A percentile compares a stretch with the other conserved stretches of the same genome.
These are phyloP conservation scores for Neomicropteryx cornuta DNA, from an alignment of 1,140 invertebrate species.

Conservation along the genomic window DNA sequence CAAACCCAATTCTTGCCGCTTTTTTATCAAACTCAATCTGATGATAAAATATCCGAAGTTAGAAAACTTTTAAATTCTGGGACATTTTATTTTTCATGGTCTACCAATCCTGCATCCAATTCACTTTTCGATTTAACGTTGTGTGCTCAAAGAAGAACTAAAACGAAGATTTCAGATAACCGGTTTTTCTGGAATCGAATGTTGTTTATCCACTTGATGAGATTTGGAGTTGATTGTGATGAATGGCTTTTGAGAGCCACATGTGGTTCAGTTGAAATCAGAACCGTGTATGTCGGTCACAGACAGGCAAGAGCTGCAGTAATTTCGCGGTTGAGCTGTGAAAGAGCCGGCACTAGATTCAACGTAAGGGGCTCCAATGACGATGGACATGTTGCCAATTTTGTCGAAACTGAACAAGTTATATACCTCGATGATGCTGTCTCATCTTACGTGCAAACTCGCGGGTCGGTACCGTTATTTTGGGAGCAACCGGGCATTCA, in stretches of 20 bases:
- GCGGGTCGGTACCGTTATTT: slow-evolving; percentile 95
- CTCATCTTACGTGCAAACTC: slow-evolving; percentile 74
- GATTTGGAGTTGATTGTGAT: slow-evolving; percentile 78
- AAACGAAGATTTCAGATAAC: slow-evolving; percentile 73
- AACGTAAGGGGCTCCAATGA: slow-evolving; percentile 98
- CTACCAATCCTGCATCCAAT: slow-evolving; percentile 20
- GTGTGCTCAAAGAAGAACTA: slow-evolving; percentile 77
- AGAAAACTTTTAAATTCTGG: slow-evolving; percentile 89
- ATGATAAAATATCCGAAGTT: slow-evolving; percentile 66
- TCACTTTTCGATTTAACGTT: slow-evolving; percentile 76
- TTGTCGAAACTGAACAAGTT: slow-evolving; percentile 98
- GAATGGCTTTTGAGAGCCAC: slow-evolving; percentile 88
- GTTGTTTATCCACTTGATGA: slow-evolving; percentile 82
- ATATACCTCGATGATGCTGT: slow-evolving; percentile 84
- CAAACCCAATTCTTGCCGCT: slow-evolving; percentile 84
- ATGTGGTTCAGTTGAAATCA: slow-evolving; percentile 92
- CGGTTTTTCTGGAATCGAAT: slow-evolving; percentile 97
- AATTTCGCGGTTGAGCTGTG: slow-evolving; percentile 91
- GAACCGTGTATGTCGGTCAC: slow-evolving; percentile 90
- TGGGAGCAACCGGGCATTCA: slow-evolving; percentile 99
- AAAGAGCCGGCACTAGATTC: slow-evolving; percentile 91
- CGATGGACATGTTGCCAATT: slow-evolving; percentile 98
- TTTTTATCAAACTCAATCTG: slow-evolving; percentile 59
- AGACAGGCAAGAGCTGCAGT: slow-evolving; percentile 87
- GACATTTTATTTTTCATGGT: slow-evolving; percentile 91